phyloP scores from a whole-genome alignment of 2,888 invertebrate genomes.

The Tinea semifulvella region DNA sequence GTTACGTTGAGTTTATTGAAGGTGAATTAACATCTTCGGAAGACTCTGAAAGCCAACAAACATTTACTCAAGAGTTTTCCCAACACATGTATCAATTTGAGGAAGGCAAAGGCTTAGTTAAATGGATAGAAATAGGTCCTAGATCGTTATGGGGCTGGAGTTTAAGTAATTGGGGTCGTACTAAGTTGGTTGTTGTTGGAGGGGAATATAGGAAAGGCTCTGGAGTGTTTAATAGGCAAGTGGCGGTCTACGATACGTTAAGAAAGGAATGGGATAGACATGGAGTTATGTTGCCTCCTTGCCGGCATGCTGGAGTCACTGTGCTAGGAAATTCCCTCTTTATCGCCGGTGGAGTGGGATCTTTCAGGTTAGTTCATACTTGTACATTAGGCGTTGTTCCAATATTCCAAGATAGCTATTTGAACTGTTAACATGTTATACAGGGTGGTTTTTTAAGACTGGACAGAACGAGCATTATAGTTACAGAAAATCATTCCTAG shows the following conservation, averaged over 20 bases:
- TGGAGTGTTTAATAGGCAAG: constrained; percentile 41
- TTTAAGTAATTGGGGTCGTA: constrained; percentile 40
- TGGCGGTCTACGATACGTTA: constrained; percentile 44
- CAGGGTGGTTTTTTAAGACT: too few species aligned
- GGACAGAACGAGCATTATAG: too few species aligned
- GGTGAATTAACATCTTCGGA: not conserved
- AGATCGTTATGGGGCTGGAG: constrained; percentile 53
- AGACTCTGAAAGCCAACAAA: constrained; percentile 20
- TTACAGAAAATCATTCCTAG: too few species aligned
- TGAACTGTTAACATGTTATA: too few species aligned
- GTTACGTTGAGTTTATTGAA: not conserved
- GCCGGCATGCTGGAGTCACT: constrained; percentile 44
- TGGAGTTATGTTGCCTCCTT: constrained; percentile 37
- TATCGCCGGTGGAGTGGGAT: constrained; percentile 51
- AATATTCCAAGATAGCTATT: too few species aligned
- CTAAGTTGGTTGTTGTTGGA: constrained; percentile 41
- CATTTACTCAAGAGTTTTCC: constrained; percentile 17
- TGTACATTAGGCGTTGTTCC: too few species aligned
- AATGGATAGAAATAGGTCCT: constrained; percentile 46
- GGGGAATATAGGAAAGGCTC: constrained; percentile 49
- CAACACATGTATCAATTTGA: constrained; percentile 38
- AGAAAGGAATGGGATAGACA: constrained; percentile 42
- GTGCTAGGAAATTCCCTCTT: constrained; percentile 37
- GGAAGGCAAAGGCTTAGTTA: constrained; percentile 31
- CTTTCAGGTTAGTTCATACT: constrained; percentile 43